A percentile compares a stretch with the other conserved stretches of the same genome.
phyloP scores from a whole-genome alignment of 1,140 invertebrate genomes.

The Amyelois transitella region DNA sequence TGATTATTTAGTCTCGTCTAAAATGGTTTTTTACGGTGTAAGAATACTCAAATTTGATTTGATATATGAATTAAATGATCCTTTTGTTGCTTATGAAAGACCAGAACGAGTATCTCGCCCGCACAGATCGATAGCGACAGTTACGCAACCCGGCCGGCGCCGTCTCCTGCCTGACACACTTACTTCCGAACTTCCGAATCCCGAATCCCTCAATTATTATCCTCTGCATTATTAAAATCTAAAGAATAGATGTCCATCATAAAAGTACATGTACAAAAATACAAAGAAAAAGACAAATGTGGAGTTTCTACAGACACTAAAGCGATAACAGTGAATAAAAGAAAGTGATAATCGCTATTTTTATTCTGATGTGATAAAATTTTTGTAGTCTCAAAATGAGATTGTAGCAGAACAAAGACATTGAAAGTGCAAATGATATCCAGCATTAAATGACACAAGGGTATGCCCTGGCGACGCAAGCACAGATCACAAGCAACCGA shows the following conservation, averaged over 20 bases:
- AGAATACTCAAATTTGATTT: background rate
- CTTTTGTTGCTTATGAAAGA: slow-evolving; percentile 26
- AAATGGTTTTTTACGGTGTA: background rate
- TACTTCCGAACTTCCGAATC: slow-evolving; percentile 22
- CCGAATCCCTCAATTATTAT: background rate
- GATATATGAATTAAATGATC: slow-evolving; percentile 2
- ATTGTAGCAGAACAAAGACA: slow-evolving; percentile 37
- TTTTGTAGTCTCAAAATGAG: slow-evolving; percentile 17
- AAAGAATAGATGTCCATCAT: background rate
- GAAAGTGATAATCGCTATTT: slow-evolving; percentile 1
- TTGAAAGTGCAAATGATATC: slow-evolving; percentile 35
- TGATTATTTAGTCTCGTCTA: too few species aligned
- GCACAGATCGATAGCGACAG: slow-evolving; percentile 61
- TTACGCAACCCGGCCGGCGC: slow-evolving; percentile 65
- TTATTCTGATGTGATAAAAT: slow-evolving; percentile 19
- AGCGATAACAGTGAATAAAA: background rate
- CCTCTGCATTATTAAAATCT: background rate
- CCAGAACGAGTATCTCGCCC: slow-evolving; percentile 40
- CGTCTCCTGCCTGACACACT: slow-evolving; percentile 32
- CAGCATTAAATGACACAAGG: slow-evolving; percentile 13
- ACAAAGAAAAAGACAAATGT: slow-evolving; percentile 2
- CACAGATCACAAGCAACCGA: slow-evolving; percentile 35
- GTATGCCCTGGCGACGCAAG: slow-evolving; percentile 28
- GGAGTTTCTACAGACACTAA: background rate
- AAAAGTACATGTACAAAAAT: slow-evolving; percentile 7